Percentiles rank a stretch among this genome's conserved stretches.
phyloP scores from a whole-genome alignment of 2,113 vertebrate genomes.

The Poecilia latipinna region DNA sequence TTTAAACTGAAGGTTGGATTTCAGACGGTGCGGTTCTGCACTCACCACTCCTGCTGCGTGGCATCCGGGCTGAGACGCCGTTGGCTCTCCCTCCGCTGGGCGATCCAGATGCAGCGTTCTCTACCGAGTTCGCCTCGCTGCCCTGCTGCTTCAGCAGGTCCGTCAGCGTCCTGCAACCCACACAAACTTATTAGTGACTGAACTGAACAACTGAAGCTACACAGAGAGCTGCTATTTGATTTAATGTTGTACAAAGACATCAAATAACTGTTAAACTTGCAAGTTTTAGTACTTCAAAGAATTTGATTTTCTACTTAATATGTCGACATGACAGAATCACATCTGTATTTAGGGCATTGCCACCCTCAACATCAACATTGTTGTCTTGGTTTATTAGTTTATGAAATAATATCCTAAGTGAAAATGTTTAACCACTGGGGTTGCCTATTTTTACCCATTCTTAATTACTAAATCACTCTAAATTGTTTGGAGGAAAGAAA shows the following conservation, averaged over 20 bases:
- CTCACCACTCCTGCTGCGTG: constrained; percentile 81
- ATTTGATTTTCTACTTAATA: background rate
- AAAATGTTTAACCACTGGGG: too few species aligned
- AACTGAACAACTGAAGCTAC: too few species aligned
- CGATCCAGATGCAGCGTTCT: constrained; percentile 47
- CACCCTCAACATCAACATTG: too few species aligned
- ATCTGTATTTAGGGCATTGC: too few species aligned
- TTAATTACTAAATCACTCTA: background rate
- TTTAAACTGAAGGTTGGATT: background rate
- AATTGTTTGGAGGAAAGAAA: background rate
- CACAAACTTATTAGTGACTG: background rate
- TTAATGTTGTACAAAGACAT: background rate
- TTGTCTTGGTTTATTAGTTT: background rate
- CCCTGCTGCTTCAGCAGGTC: constrained; percentile 81
- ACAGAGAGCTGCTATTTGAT: too few species aligned
- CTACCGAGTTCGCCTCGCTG: constrained; percentile 64
- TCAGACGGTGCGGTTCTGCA: background rate
- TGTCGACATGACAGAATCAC: too few species aligned
- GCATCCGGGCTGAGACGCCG: constrained; percentile 74
- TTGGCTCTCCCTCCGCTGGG: constrained; percentile 65
- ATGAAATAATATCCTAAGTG: background rate
- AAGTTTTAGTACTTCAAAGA: background rate
- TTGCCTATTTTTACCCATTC: background rate
- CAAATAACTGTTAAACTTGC: background rate
- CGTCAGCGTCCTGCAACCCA: constrained; percentile 73